Conservation (phyloP, 2,113 vertebrate species). For the Macquaria ambigua region DNA sequence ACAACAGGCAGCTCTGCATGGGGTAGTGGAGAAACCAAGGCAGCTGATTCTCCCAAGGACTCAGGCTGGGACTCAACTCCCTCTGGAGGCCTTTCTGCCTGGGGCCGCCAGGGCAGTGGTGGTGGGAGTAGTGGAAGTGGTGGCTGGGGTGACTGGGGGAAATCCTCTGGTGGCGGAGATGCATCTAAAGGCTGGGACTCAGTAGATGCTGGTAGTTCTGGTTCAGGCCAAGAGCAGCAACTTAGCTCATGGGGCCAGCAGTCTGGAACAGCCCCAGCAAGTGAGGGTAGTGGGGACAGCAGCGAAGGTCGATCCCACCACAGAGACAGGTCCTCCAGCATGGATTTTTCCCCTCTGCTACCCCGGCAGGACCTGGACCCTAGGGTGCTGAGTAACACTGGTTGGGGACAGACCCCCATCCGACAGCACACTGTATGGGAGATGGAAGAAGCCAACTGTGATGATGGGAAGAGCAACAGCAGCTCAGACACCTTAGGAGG, state of each 20-base stretch:
- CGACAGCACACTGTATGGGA: conserved; percentile 99
- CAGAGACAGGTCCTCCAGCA: conserved; percentile 87
- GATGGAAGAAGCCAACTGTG: conserved; percentile 92
- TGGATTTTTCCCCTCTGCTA: conserved; percentile 84
- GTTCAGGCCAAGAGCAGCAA: conserved; percentile 79
- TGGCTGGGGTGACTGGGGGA: conserved; percentile 88
- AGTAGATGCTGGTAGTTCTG: conserved; percentile 73
- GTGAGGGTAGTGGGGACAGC: conserved; percentile 92
- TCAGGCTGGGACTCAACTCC: conserved; percentile 91
- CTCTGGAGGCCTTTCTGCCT: conserved; percentile 88
- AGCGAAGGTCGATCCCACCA: conserved; percentile 83
- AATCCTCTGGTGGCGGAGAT: conserved; percentile 83
- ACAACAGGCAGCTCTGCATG: conserved; percentile 89
- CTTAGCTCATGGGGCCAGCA: conserved; percentile 88
- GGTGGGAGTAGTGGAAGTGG: conserved; percentile 86
- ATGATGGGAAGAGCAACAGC: conserved; percentile 88
- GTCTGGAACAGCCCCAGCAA: conserved; percentile 87
- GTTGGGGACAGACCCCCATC: conserved; percentile 98
- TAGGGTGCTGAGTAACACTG: conserved; percentile 94
- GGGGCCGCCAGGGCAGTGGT: conserved; percentile 88
- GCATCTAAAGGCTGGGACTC: conserved; percentile 92
- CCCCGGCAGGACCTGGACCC: conserved; percentile 96
- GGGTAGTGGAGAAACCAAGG: conserved; percentile 90
- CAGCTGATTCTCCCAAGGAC: conserved; percentile 81
- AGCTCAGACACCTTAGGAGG: conserved; percentile 91